phyloP scores from a whole-genome alignment of 2,113 vertebrate genomes.

The Oncorhynchus kisutch region DNA sequence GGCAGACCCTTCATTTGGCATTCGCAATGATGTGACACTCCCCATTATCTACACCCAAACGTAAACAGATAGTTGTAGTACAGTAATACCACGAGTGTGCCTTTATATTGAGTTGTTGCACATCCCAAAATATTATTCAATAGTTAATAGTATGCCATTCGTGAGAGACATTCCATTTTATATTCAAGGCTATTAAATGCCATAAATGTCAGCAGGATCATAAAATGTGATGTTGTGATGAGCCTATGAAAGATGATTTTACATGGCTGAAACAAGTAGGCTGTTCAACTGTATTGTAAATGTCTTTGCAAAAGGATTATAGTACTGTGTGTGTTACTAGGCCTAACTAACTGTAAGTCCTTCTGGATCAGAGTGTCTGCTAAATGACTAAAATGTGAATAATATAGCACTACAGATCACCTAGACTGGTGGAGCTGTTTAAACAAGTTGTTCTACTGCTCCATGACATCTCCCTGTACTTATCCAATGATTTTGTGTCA shows the following conservation, averaged over 20 bases:
- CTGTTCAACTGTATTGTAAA: too few species aligned
- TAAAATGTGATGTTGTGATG: not conserved
- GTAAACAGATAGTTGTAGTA: not conserved
- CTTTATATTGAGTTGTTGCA: not conserved
- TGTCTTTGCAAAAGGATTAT: too few species aligned
- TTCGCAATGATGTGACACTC: not conserved
- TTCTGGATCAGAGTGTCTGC: too few species aligned
- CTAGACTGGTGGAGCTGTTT: not conserved
- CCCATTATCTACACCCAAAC: not conserved
- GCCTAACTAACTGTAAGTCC: too few species aligned
- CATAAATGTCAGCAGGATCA: not conserved
- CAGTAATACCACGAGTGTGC: not conserved
- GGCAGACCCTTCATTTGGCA: not conserved
- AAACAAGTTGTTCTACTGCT: not conserved
- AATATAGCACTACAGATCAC: not conserved
- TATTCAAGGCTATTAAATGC: not conserved
- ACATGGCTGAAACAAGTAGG: too few species aligned
- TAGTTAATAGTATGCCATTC: not conserved
- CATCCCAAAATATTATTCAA: not conserved
- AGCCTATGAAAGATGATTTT: not conserved
- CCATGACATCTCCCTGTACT: not conserved
- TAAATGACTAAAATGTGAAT: too few species aligned
- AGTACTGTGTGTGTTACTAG: too few species aligned
- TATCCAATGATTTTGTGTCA: not conserved
- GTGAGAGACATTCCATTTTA: not conserved